Evolutionary conservation across 1,140 invertebrate genomes (phyloP), one percentile per base, ranked within the genome.

Genomic region (Antheraea pernyi): DNA sequence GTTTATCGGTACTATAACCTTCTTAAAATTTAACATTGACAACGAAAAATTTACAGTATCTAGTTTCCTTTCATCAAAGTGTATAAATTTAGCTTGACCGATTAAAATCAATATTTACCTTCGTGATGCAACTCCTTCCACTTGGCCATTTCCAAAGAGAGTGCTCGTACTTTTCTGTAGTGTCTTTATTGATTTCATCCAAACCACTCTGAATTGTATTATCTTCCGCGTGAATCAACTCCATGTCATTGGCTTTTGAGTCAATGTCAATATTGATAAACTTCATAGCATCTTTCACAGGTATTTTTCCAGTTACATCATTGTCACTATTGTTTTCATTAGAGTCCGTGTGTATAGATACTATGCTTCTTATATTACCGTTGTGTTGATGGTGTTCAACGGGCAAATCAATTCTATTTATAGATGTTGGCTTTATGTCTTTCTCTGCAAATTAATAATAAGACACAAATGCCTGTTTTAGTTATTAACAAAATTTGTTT

Each of bases 121-220:
- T 91, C 11, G 93, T 93, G 65, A 94, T 91, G 78, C 88, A 93
- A 70, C 93, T 93, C 75, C 91, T 84, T 59, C 90, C 91, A 16
- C 83, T 77, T 0, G 94, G 94, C 93, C 93, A 94, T 73, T 93
- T 93, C 92, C 93, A 94, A 58, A 94, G 84, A 19, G 87, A 93
- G 71, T 93, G 89, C 60, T 89, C 86, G 74, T 93, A 91, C 66
- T 89, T 86, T 61, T 89, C 85, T 64, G 75, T 72, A n/a, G 73
- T 69, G 68, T 81, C 77, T 72, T 91, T 87, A 19, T 86, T 84
- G 42, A 72, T 81, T 58, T 84, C 79, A 42, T 91, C 88, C 5
- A 79, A 71, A 48, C 76, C 76, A 19, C 72, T 65, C 72, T 80
- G 76, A 65, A 70, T 74, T 46, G 60, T 37, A 68, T 74, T 78